These are phyloP conservation scores for Cheilosia vernalis DNA, from an alignment of 2,888 invertebrate genomes.

Conservation along the genomic window DNA sequence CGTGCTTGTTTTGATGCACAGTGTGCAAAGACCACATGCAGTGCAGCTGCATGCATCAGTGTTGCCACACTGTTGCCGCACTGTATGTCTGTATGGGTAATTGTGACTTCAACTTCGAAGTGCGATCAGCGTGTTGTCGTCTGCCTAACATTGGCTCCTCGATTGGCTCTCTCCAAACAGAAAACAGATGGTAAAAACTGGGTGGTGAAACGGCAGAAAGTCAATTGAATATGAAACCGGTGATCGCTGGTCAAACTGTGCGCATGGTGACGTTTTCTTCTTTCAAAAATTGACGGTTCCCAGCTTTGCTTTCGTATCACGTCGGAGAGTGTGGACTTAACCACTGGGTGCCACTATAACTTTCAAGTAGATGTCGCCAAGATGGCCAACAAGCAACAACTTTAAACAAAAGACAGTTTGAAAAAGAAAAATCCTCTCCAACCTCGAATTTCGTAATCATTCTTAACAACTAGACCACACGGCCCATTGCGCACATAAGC, in stretches of 20 bases:
- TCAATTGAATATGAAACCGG: constrained; percentile 52
- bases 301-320: constrained; percentile 42
- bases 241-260: constrained; percentile 5
- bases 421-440: too few relatives aligned
- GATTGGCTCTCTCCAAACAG: constrained; percentile 4
- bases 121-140: constrained; percentile 6
- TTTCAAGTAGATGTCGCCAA: neutral
- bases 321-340: constrained; percentile 13
- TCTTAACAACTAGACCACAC: neutral
- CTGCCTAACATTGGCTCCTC: neutral
- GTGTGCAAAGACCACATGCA: neutral
- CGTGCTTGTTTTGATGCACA: constrained; percentile 5
- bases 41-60: neutral
- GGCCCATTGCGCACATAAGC: neutral
- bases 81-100: neutral
- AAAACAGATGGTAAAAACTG: constrained; percentile 15
- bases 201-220: constrained; percentile 31
- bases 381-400: neutral
- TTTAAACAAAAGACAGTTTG: too few relatives aligned
- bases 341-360: too few relatives aligned
- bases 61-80: too few relatives aligned
- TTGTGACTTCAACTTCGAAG: neutral
- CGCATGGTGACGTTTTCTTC: constrained; percentile 25
- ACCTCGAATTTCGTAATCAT: constrained; percentile 8
- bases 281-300: constrained; percentile 13